Base-by-base conservation (phyloP, 1,140 invertebrate genomes). In the Zaprionus inermis region DNA sequence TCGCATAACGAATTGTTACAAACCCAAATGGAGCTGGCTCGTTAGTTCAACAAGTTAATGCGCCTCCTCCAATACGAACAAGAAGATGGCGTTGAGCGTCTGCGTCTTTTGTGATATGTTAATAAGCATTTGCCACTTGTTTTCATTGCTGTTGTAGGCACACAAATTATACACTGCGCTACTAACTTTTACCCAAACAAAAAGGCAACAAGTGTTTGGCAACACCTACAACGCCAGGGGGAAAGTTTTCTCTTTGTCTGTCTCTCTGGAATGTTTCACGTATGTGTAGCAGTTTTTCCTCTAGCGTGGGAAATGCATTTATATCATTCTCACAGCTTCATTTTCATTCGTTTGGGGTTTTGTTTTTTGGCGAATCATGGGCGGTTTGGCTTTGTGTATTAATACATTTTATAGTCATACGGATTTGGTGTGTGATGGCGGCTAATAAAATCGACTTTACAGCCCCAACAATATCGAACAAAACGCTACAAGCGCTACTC, bases 41-140 rank as follows among this genome's bases (percentile, higher is more conserved):
- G 84, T 89, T 89, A 89, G 84, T 70, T 69, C 81, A 89, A 89
- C 84, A 89, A 89, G 84, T 89, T 89, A 89, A 89, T 89, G 84
- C 84, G 61, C 55, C 63, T 59, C 55, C 38, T 41, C n/a, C 38
- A 28, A 54, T 44, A 69, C 49, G 32, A 54, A n/a, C n/a, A n/a
- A 30, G 41, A 56, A 44, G 36, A 22, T 20, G 61, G 36, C 41
- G 51, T 41, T 16, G 60, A 44, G 46, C 20, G 24, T 34, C 14
- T 61, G 72, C 18, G 59, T 66, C 70, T 72, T 73, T 59, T 89
- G 72, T 89, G 85, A 89, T 89, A 89, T 89, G 84, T 89, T 89
- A 89, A 89, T 89, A 85, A 81, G 84, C 81, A 84, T 79, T 75
- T 89, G 84, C 84, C 83, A 88, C 83, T 88, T 86, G 82, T 73